Evolutionary conservation across 2,113 vertebrate genomes (phyloP).

Genomic region (Perca fluviatilis): DNA sequence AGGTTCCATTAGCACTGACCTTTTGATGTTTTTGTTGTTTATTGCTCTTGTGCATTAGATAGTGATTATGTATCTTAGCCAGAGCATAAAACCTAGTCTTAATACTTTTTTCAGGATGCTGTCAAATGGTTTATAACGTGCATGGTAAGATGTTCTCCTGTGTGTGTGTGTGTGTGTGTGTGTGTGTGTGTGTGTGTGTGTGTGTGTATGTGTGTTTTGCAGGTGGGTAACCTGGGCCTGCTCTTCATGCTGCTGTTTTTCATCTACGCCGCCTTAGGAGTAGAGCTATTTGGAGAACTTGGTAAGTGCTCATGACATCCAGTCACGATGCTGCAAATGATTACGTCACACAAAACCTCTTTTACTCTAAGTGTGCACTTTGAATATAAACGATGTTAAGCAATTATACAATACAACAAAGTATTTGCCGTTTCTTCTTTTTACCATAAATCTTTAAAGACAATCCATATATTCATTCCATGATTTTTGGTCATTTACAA

Average conservation of each 20-base stretch:
- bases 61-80: neutral
- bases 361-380: neutral
- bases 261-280: conserved; percentile 98
- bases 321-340: neutral
- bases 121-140: too few species aligned
- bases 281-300: conserved; percentile 98
- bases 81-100: neutral
- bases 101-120: neutral
- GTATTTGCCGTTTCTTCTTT: neutral
- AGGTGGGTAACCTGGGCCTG: conserved; percentile 98
- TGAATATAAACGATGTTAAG: neutral
- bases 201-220: conserved; percentile 54
- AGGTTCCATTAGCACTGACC: neutral
- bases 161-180: neutral
- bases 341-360: neutral
- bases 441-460: neutral
- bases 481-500: neutral
- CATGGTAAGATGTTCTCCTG: conserved; percentile 1
- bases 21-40: neutral
- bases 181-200: conserved; percentile 8
- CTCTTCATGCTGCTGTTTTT: conserved; percentile 99
- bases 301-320: conserved; percentile 83
- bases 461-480: neutral
- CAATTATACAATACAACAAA: neutral
- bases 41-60: neutral